Conservation (phyloP, 2,888 invertebrate genomes). For the Pinctada fucata region DNA sequence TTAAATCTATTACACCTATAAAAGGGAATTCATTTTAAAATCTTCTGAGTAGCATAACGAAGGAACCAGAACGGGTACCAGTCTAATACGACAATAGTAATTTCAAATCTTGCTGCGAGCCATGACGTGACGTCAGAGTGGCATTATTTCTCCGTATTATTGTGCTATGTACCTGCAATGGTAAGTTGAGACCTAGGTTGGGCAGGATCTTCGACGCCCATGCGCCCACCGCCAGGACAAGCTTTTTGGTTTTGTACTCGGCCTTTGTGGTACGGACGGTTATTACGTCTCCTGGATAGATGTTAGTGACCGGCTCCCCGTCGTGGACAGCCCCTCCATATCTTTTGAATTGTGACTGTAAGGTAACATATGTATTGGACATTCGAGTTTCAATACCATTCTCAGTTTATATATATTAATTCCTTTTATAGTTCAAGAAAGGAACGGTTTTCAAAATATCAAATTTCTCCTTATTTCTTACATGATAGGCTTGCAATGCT, state of each 20-base stretch:
- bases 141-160: neutral
- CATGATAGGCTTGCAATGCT: constrained; percentile 68
- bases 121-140: no score
- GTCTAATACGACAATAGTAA: no score
- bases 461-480: constrained; percentile 37
- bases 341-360: constrained; percentile 60
- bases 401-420: no score
- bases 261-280: constrained; percentile 57
- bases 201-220: constrained; percentile 68
- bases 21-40: neutral
- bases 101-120: no score
- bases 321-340: constrained; percentile 65
- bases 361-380: neutral
- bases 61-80: no score
- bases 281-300: constrained; percentile 61
- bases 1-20: no score
- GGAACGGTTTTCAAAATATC: no score
- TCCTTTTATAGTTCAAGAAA: no score
- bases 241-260: constrained; percentile 54
- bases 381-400: neutral
- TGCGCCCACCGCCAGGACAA: constrained; percentile 72
- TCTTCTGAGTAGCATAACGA: neutral
- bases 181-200: constrained; percentile 65
- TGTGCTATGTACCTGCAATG: constrained; percentile 60
- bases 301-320: constrained; percentile 54